Conservation (phyloP, 2,113 vertebrate species). For the Stercorarius parasiticus region DNA sequence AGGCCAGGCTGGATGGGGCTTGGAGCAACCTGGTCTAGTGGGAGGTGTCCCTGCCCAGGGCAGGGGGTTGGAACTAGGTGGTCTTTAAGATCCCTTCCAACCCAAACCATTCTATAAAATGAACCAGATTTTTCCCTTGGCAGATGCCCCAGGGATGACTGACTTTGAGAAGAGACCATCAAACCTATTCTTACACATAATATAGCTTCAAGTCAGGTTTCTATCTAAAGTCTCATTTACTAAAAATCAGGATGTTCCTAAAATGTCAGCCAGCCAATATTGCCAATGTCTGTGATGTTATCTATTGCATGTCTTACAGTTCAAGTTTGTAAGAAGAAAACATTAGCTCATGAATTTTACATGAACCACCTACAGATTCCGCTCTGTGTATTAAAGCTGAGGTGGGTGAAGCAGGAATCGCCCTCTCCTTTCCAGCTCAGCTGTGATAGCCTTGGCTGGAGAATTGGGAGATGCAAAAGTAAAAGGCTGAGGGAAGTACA, state of each 20-base stretch:
- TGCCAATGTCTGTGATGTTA: background rate
- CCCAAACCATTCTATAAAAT: no score
- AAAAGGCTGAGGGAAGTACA: background rate
- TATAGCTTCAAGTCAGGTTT: background rate
- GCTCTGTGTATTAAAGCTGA: background rate
- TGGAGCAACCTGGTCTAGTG: no score
- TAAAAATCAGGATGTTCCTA: background rate
- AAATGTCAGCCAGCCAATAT: background rate
- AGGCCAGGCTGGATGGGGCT: no score
- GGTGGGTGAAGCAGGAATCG: background rate
- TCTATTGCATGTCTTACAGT: rapidly evolving
- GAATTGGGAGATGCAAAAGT: background rate
- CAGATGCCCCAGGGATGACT: background rate
- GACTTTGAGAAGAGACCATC: background rate
- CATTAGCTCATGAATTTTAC: background rate
- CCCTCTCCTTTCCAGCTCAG: background rate
- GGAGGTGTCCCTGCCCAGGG: no score
- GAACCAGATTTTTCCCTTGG: background rate
- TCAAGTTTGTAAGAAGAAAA: background rate
- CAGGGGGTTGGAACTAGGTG: no score
- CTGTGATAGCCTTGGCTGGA: background rate
- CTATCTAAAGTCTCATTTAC: background rate
- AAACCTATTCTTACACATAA: background rate
- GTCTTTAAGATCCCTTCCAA: no score
- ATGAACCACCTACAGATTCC: background rate